Conservation (phyloP, 2,888 invertebrate genomes). For the Drosophila subquinaria region DNA sequence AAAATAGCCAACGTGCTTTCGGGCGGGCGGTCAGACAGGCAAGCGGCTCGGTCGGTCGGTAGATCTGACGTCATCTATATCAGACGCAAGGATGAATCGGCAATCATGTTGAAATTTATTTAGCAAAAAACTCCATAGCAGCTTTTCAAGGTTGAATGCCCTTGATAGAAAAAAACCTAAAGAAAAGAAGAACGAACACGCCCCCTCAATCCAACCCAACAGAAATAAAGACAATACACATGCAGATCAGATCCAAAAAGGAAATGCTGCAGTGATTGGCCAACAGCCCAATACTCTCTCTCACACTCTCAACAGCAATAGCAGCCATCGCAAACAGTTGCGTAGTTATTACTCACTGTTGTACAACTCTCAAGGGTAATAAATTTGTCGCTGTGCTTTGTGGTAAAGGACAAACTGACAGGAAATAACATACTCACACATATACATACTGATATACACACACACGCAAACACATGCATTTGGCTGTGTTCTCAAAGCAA, state of each 20-base stretch:
- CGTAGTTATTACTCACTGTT: slow-evolving; percentile 21
- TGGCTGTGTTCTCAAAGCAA: slow-evolving; percentile 15
- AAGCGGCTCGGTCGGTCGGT: neutral
- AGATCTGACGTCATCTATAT: slow-evolving; percentile 47
- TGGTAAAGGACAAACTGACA: slow-evolving; percentile 27
- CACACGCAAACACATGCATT: neutral
- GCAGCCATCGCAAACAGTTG: slow-evolving; percentile 11
- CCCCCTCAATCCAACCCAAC: slow-evolving; percentile 18
- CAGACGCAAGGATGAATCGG: slow-evolving; percentile 39
- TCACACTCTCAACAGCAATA: slow-evolving; percentile 22
- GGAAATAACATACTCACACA: slow-evolving; percentile 30
- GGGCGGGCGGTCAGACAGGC: neutral
- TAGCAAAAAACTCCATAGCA: slow-evolving; percentile 18
- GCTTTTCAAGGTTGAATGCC: slow-evolving; percentile 40
- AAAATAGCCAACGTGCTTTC: slow-evolving; percentile 48
- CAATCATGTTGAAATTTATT: slow-evolving; percentile 21
- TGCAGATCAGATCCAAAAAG: slow-evolving; percentile 27
- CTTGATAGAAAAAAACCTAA: slow-evolving; percentile 39
- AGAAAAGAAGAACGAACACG: slow-evolving; percentile 9
- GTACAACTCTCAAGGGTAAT: slow-evolving; percentile 18
- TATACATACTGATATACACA: neutral
- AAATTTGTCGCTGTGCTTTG: slow-evolving; percentile 21
- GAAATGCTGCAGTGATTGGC: slow-evolving; percentile 28
- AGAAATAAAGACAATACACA: slow-evolving; percentile 16
- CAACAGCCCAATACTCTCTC: slow-evolving; percentile 38